A percentile compares a stretch with the other conserved stretches of the same genome.
Conservation (phyloP, 2,888 invertebrate genomes). For the Amphipyra tragopoginis region DNA sequence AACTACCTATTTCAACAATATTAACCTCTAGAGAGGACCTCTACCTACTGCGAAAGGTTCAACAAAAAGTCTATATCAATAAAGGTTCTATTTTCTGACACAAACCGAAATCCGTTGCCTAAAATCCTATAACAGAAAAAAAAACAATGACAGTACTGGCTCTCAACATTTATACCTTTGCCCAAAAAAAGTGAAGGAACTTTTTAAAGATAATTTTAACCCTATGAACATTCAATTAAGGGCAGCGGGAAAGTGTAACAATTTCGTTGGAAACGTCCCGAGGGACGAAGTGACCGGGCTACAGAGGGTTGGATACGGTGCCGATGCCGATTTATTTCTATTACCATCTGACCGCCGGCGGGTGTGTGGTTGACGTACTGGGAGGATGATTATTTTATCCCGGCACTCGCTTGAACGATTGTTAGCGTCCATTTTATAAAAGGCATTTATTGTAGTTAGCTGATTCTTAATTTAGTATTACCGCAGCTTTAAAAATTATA, state of each 20-base stretch:
- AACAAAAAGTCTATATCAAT: neutral
- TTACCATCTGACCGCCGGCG: conserved; percentile 55
- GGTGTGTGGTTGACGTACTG: conserved; percentile 35
- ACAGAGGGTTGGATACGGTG: conserved; percentile 57
- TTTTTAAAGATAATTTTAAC: conserved; percentile 61
- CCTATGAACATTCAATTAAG: conserved; percentile 73
- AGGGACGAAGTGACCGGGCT: conserved; percentile 50
- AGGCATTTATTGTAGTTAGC: no score
- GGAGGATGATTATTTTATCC: conserved; percentile 44
- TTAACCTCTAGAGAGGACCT: neutral
- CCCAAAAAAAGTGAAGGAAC: conserved; percentile 31
- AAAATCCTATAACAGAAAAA: neutral
- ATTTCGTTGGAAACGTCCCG: conserved; percentile 49
- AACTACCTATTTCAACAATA: conserved; percentile 12
- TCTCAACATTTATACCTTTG: conserved; percentile 22
- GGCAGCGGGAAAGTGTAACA: conserved; percentile 61
- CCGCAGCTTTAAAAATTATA: no score
- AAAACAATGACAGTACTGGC: conserved; percentile 1
- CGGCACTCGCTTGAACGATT: conserved; percentile 12
- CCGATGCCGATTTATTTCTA: conserved; percentile 64
- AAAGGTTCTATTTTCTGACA: conserved; percentile 19
- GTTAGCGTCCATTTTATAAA: conserved; percentile 12
- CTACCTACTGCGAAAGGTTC: neutral
- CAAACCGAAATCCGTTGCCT: neutral
- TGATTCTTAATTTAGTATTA: no score